Evolutionary conservation across 1,140 invertebrate species (phyloP).

Genomic region (Temnothorax nylanderi): DNA sequence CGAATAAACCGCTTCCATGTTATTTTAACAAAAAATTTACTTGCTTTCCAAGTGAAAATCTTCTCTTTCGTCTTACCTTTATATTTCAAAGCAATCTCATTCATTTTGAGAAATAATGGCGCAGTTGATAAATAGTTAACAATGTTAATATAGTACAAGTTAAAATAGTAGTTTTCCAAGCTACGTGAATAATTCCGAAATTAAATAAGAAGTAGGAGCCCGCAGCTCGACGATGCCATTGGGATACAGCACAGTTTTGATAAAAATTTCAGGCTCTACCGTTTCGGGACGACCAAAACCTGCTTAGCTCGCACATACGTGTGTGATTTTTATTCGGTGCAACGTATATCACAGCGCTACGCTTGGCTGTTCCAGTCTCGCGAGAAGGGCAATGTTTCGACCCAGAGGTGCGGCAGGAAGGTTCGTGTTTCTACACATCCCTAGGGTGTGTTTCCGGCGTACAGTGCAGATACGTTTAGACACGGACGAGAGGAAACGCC

Average conservation of each 20-base stretch:
- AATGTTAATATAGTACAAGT: not conserved
- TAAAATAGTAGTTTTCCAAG: not conserved
- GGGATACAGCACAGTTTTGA: not conserved
- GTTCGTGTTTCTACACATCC: constrained; percentile 61
- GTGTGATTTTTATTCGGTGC: constrained; percentile 43
- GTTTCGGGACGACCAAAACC: constrained; percentile 6
- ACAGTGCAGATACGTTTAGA: constrained; percentile 54
- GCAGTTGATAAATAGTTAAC: not conserved
- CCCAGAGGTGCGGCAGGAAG: constrained; percentile 44
- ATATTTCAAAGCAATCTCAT: not conserved
- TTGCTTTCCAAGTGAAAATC: not conserved
- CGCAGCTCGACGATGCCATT: constrained; percentile 12
- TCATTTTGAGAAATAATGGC: not conserved
- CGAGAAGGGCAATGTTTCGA: constrained; percentile 47
- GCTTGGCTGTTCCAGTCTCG: constrained; percentile 14
- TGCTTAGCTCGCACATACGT: constrained; percentile 10
- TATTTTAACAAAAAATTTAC: not conserved
- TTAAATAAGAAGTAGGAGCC: constrained; percentile 8
- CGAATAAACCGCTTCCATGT: not conserved
- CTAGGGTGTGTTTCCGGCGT: constrained; percentile 54
- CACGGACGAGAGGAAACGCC: constrained; percentile 24
- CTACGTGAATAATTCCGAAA: not conserved
- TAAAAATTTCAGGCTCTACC: constrained; percentile 20
- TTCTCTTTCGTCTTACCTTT: not conserved
- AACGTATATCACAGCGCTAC: constrained; percentile 38